These are phyloP conservation scores for Aldabrachelys gigantea DNA, from an alignment of 2,113 vertebrate genomes.

Conservation along the genomic window DNA sequence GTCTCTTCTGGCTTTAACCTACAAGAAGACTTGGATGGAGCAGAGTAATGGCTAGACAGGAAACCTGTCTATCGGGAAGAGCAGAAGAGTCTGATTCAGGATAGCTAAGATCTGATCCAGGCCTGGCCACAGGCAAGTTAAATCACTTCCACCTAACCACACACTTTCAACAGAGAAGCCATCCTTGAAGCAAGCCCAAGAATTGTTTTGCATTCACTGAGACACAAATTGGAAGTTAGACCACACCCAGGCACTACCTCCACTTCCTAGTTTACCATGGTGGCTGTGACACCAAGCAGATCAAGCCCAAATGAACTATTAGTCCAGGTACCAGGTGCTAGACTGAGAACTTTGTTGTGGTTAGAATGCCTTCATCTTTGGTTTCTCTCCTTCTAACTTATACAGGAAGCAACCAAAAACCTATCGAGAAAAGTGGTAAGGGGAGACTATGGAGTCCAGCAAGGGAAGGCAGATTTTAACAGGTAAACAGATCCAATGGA, in stretches of 20 bases:
- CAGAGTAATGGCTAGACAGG: neutral
- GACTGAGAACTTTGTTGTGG: neutral
- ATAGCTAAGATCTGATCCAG: neutral
- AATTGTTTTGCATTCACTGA: neutral
- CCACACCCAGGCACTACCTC: neutral
- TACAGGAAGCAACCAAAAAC: neutral
- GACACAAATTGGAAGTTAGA: neutral
- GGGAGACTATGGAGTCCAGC: neutral
- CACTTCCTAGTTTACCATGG: neutral
- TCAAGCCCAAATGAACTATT: neutral
- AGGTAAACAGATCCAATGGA: neutral
- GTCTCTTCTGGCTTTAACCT: neutral
- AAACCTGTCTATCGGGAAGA: neutral
- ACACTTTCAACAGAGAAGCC: neutral
- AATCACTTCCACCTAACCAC: neutral
- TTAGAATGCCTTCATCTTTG: neutral
- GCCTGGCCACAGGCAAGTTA: neutral
- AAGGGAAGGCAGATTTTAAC: neutral
- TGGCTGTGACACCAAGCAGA: neutral
- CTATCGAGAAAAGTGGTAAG: neutral
- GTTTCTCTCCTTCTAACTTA: neutral
- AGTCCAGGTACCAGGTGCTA: neutral
- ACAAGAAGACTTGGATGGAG: neutral
- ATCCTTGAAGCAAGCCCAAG: neutral
- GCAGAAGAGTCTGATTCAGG: neutral